Evolutionary conservation across 2,113 vertebrate species (phyloP), one percentile per base, ranked within the genome.

Genomic region (Steatornis caripensis): DNA sequence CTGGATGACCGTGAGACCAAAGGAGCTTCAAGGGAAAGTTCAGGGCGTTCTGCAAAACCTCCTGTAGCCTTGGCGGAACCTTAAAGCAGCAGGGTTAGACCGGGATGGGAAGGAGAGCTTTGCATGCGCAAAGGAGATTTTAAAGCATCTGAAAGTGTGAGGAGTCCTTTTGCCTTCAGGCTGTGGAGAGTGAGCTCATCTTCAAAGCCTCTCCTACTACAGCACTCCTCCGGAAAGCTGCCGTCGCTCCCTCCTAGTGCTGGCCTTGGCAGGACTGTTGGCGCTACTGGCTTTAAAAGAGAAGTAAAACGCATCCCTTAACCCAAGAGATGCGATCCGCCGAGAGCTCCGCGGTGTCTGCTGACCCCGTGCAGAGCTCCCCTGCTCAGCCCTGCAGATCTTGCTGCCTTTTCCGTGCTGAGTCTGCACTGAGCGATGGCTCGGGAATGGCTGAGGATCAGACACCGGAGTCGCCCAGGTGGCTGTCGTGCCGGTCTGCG

Each of bases 401-500:
- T n/a, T n/a, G n/a, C n/a, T n/a, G n/a, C n/a, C n/a, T n/a, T n/a
- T n/a, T n/a, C n/a, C n/a, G n/a, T n/a, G n/a, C n/a, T n/a, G n/a
- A n/a, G n/a, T n/a, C n/a, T n/a, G n/a, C n/a, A n/a, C n/a, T n/a
- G n/a, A n/a, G n/a, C 57, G 43, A 5, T 2, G 27, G 26, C 45
- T 36, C 24, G 49, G 49, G 69, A 51, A 46, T 3, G 62, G 69
- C 79, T 11, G 9, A 43, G 60, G 60, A 54, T 20, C 24, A 4
- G 43, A 53, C 8, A 10, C 22, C 9, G 27, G 55, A 43, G 51
- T 46, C 39, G 39, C 34, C 13, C 16, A n/a, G 71, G 32, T 2
- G 7, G 23, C 29, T 29, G 15, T 64, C 64, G 27, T 5, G 36
- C 27, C 24, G 1, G 0, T 14, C 48, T 8, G 3, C n/a, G n/a